Evolutionary conservation across 2,113 vertebrate species (phyloP).

Genomic region (Passer domesticus): DNA sequence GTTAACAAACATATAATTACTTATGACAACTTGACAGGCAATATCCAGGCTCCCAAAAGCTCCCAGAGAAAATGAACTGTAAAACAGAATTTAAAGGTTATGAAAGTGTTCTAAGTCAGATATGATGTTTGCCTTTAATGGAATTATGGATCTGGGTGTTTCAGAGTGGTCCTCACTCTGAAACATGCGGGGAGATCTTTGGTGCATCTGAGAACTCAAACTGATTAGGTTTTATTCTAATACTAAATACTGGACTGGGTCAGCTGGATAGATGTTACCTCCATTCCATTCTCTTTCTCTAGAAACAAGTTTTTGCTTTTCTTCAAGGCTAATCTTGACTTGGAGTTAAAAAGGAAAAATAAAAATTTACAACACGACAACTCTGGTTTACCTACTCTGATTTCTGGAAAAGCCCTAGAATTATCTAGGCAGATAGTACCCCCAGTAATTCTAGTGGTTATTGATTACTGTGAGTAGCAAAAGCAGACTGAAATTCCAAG

Average conservation of each 20-base stretch:
- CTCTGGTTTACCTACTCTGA: background rate
- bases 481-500: slow-evolving; percentile 41
- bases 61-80: background rate
- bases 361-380: background rate
- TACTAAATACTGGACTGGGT: background rate
- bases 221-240: background rate
- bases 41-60: background rate
- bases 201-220: background rate
- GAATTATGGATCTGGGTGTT: background rate
- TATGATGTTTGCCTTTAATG: background rate
- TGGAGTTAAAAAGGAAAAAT: background rate
- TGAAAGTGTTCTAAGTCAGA: background rate
- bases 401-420: slow-evolving; percentile 23
- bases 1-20: slow-evolving; percentile 26
- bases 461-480: slow-evolving; percentile 36
- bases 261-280: background rate
- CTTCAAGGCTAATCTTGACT: background rate
- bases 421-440: background rate
- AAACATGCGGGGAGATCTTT: background rate
- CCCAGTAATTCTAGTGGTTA: slow-evolving; percentile 28
- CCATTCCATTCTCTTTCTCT: background rate
- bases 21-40: slow-evolving; percentile 27
- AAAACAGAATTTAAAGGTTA: background rate
- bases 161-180: background rate
- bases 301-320: background rate